phyloP scores from a whole-genome alignment of 1,140 invertebrate species.

The Bursaphelenchus mucronatus region DNA sequence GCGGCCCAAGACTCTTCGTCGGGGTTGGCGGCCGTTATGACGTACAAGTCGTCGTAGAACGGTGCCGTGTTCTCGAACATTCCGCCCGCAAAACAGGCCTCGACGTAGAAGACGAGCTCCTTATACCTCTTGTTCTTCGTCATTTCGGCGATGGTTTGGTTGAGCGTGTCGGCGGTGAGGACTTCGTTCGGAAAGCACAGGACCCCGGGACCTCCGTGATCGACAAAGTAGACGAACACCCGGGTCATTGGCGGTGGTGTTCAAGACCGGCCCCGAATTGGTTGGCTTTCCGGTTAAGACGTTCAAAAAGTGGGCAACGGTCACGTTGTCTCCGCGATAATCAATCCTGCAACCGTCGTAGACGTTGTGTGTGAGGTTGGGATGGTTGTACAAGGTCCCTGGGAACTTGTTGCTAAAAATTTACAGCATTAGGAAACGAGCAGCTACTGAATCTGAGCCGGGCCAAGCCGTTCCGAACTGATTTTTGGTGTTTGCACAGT shows the following conservation, averaged over 20 bases:
- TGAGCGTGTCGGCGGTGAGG: slow-evolving; percentile 46
- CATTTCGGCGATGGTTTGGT: slow-evolving; percentile 63
- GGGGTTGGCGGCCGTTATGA: slow-evolving; percentile 5
- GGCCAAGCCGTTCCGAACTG: no score
- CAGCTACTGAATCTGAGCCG: no score
- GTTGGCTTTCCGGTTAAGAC: no score
- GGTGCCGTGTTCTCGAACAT: slow-evolving; percentile 67
- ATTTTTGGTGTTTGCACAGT: no score
- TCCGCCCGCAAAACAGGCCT: slow-evolving; percentile 70
- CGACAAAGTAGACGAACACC: slow-evolving; percentile 13
- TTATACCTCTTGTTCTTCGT: slow-evolving; percentile 62
- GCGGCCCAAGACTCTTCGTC: not conserved
- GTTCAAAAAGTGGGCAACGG: no score
- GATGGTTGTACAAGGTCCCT: no score
- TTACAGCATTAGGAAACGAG: no score
- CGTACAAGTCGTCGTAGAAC: slow-evolving; percentile 62
- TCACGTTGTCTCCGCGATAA: no score
- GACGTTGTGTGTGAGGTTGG: no score
- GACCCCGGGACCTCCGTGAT: slow-evolving; percentile 11
- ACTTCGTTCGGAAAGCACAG: not conserved
- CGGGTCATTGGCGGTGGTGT: not conserved
- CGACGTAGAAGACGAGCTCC: slow-evolving; percentile 66
- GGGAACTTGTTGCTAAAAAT: no score
- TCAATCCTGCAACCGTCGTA: no score
- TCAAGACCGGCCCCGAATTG: slow-evolving; percentile 4